Percentiles rank a stretch among this genome's conserved stretches.
phyloP scores from a whole-genome alignment of 35 echinoderm and acorn worm genomes.

The Apostichopus californicus region DNA sequence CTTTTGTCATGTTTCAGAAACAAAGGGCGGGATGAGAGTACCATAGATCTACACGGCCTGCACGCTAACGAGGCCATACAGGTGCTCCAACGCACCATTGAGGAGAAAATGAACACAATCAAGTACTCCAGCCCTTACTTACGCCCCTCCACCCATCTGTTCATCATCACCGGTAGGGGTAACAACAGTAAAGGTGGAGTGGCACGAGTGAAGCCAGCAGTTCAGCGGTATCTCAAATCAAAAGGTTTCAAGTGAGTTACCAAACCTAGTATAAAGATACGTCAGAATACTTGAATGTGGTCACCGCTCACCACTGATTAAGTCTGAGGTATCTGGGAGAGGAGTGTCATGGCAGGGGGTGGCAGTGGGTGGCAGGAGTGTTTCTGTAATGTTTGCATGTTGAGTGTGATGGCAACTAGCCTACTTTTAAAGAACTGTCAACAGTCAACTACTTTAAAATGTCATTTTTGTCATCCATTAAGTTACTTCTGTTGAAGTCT shows the following conservation, averaged over 20 bases:
- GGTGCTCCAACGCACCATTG: conserved; percentile 55
- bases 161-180: conserved; percentile 81
- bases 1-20: conserved; percentile 1
- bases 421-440: too few relatives aligned
- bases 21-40: conserved; percentile 52
- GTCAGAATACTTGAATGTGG: too few relatives aligned
- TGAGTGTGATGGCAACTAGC: too few relatives aligned
- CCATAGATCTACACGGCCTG: conserved; percentile 79
- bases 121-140: conserved; percentile 1
- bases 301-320: too few relatives aligned
- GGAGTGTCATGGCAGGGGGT: too few relatives aligned
- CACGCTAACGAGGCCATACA: conserved; percentile 79
- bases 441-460: too few relatives aligned
- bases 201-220: conserved; percentile 72
- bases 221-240: conserved; percentile 56
- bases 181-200: conserved; percentile 73
- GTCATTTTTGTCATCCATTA: too few relatives aligned
- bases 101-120: conserved; percentile 28
- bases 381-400: too few relatives aligned
- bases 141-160: conserved; percentile 40
- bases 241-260: conserved; percentile 70
- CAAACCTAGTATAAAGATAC: not conserved
- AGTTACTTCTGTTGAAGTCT: too few relatives aligned
- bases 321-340: too few relatives aligned
- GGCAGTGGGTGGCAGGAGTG: too few relatives aligned